These are phyloP conservation scores for Philopedon plagiatum DNA, from an alignment of 2,888 invertebrate species.

Conservation along the genomic window DNA sequence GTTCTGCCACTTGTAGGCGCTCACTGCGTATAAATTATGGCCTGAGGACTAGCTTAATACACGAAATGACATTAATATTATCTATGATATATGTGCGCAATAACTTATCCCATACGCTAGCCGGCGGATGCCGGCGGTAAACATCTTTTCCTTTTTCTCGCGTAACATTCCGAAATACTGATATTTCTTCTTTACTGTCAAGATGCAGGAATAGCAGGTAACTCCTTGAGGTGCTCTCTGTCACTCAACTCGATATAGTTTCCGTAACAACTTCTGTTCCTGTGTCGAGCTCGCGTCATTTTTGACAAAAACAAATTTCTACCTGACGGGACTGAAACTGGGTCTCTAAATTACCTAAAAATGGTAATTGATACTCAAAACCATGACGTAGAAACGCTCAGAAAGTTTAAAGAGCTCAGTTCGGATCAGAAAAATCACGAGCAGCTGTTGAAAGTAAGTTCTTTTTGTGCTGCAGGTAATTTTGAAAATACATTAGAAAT, in stretches of 20 bases:
- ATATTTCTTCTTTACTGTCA: too few relatives aligned
- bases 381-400: constrained; percentile 39
- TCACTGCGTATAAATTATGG: constrained; percentile 51
- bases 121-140: constrained; percentile 38
- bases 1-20: constrained; percentile 28
- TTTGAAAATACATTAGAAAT: neutral
- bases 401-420: constrained; percentile 45
- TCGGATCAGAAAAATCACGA: constrained; percentile 38
- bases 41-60: constrained; percentile 55
- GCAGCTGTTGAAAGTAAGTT: constrained; percentile 41
- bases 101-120: constrained; percentile 55
- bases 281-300: neutral
- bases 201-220: too few relatives aligned
- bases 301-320: neutral
- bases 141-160: constrained; percentile 23
- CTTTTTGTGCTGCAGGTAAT: too few relatives aligned
- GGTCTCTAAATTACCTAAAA: too few relatives aligned
- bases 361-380: constrained; percentile 21
- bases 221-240: too few relatives aligned
- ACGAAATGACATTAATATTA: constrained; percentile 58
- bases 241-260: too few relatives aligned
- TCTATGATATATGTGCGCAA: constrained; percentile 57
- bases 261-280: too few relatives aligned
- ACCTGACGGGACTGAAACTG: too few relatives aligned
- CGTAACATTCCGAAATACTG: neutral